Percentiles rank a stretch among this genome's conserved stretches.
Evolutionary conservation across 2,113 vertebrate genomes (phyloP).

Genomic region (Machaerirhynchus nigripectus): DNA sequence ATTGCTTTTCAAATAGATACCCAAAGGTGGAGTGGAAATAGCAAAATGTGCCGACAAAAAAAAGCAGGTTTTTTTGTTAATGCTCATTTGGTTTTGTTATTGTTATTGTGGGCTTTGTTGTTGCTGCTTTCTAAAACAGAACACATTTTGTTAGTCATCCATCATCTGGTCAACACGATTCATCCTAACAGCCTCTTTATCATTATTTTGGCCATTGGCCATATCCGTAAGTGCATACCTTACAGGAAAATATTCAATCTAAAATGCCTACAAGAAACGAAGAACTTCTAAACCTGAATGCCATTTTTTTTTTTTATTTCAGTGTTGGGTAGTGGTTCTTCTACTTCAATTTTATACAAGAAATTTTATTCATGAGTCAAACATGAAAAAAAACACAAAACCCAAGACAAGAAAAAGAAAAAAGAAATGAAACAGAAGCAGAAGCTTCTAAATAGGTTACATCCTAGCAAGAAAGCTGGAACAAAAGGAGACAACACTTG

Average conservation of each 20-base stretch:
- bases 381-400: not conserved
- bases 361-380: not conserved
- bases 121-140: not conserved
- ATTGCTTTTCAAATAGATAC: not conserved
- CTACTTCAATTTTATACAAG: not conserved
- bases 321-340: not conserved
- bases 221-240: not conserved
- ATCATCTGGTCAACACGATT: accelerated
- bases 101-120: not conserved
- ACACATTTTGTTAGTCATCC: not conserved
- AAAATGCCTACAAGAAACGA: not conserved
- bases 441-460: not conserved
- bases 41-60: not conserved
- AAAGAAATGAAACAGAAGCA: not conserved
- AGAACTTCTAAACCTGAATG: not conserved
- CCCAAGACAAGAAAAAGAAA: not conserved
- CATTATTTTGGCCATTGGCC: not conserved
- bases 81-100: not conserved
- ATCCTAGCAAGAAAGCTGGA: not conserved
- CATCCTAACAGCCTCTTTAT: not conserved
- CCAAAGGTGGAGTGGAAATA: not conserved
- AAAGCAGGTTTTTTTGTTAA: not conserved
- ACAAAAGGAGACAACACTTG: not conserved
- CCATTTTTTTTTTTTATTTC: not conserved
- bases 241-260: not conserved